These are phyloP conservation scores for Saguinus midas DNA, from an alignment of 2,113 vertebrate species.

Conservation along the genomic window DNA sequence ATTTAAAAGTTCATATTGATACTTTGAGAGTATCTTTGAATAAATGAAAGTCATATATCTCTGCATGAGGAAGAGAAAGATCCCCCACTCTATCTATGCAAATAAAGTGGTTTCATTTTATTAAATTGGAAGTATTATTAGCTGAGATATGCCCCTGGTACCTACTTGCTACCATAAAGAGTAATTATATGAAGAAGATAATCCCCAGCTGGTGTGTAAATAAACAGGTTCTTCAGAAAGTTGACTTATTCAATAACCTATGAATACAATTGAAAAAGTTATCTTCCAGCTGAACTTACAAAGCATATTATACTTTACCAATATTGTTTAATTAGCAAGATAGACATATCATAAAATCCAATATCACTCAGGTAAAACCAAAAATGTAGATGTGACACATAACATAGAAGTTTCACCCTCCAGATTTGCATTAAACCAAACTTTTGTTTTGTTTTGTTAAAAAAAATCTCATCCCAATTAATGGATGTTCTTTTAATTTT, in stretches of 20 bases:
- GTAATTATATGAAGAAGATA: not conserved
- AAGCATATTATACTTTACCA: not conserved
- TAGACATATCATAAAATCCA: not conserved
- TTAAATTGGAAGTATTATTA: constrained; percentile 5
- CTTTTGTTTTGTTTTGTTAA: not conserved
- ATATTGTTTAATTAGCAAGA: not conserved
- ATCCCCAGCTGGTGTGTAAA: not conserved
- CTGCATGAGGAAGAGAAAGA: not conserved
- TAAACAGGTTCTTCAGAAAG: not conserved
- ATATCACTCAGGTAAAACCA: not conserved
- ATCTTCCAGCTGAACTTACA: not conserved
- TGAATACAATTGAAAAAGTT: not conserved
- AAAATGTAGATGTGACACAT: not conserved
- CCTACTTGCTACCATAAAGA: not conserved
- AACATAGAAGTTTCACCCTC: not conserved
- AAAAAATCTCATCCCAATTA: not conserved
- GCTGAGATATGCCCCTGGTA: not conserved
- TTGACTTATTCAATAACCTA: not conserved
- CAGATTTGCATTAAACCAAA: not conserved
- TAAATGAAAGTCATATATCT: not conserved
- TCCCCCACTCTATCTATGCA: not conserved
- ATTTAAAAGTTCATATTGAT: not conserved
- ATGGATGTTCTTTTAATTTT: not conserved
- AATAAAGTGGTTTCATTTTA: not conserved
- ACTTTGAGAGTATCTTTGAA: not conserved